Base-by-base conservation (phyloP, 2,797 vertebrate species). In the Cyprinella venusta region DNA sequence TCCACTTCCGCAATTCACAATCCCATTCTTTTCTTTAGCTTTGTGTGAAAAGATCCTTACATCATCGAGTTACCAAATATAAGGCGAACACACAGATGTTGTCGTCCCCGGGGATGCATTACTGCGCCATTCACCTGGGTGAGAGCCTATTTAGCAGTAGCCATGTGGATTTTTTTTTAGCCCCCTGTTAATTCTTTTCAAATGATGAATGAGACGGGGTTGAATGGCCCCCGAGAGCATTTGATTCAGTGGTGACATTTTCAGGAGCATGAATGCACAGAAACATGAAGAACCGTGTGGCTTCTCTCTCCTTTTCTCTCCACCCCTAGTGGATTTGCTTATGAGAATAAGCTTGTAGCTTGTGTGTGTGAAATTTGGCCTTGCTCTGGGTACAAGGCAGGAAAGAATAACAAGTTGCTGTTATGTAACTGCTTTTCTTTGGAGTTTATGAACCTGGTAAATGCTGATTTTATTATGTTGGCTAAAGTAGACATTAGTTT, bases 331-430 rank as follows among this genome's bases (percentile, higher is more conserved):
- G 68, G 45, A 67, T 78, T 82, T 64, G 9, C 36, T 82, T 71
- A 78, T 42, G 90, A 87, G 89, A 90, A 83, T 92, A 90, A 89
- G 87, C 87, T 88, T 90, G 89, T 90, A 0, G 33, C 33, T 33
- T 36, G 36, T 36, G 36, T 90, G 87, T 86, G 87, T 93, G 90
- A 93, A 92, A 94, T 93, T 86, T 89, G 91, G 86, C 91, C 90
- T 86, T 82, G 86, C 87, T 79, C 13, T 61, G 74, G 33, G 26
- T 67, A 61, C 15, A 76, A 42, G 72, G 59, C 45, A 40, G 48
- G 56, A 76, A 33, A 68, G 72, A 59, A 54, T n/a, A 80, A 59
- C 64, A 68, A 45, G 79, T 81, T 38, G 45, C 45, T 64, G 50
- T 83, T 80, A 76, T 80, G 64, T 69, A 80, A 75, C 48, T 5